A percentile compares a stretch with the other conserved stretches of the same genome.
Conservation (phyloP, 2,888 invertebrate genomes). For the Periphyllus acericola region DNA sequence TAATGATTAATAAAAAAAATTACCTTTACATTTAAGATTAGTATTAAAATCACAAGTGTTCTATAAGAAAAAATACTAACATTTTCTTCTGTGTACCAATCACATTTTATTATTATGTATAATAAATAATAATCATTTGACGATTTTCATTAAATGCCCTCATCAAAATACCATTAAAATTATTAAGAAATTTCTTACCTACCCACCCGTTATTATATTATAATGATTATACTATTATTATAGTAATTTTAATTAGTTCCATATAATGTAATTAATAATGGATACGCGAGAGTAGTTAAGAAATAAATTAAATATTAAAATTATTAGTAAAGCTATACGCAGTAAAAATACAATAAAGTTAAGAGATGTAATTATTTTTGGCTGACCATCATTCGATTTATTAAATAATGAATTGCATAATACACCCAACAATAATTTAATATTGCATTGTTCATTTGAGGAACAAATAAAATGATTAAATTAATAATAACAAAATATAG, state of each 20-base stretch:
- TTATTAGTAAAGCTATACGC: neutral
- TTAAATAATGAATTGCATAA: neutral
- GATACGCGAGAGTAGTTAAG: neutral
- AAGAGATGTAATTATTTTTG: neutral
- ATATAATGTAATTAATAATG: neutral
- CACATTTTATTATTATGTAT: too few relatives aligned
- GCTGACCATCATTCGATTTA: neutral
- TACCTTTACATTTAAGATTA: too few relatives aligned
- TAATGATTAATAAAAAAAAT: too few relatives aligned
- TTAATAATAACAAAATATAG: neutral
- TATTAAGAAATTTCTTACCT: neutral
- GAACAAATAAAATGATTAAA: neutral
- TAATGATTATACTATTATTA: neutral
- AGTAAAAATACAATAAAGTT: neutral
- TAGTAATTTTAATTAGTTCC: neutral
- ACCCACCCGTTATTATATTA: neutral
- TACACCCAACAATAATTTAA: neutral
- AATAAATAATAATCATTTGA: neutral
- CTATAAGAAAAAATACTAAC: neutral
- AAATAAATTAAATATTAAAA: neutral
- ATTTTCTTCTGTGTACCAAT: neutral
- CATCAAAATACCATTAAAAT: constrained; percentile 40
- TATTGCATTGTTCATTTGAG: neutral
- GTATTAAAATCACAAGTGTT: neutral
- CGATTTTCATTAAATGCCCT: neutral